These are phyloP conservation scores for honey bee (Apis mellifera) DNA, from an alignment of 1,140 invertebrate species.

Conservation along the genomic window Amel_HAv3.1 CM009933.2:6876501-6877000, in stretches of 20 bases:
- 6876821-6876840: conserved; percentile 59
- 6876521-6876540: conserved; percentile 73
- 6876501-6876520: conserved; percentile 72
- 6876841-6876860: conserved; percentile 57
- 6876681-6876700: conserved; percentile 72
- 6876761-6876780: conserved; percentile 60
- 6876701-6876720: conserved; percentile 63
- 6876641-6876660: conserved; percentile 64
- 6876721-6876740: conserved; percentile 70
- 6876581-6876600: conserved; percentile 74
- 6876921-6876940: conserved; percentile 52
- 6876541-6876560: conserved; percentile 74
- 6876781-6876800: conserved; percentile 64
- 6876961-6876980: not conserved
- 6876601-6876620: conserved; percentile 67
- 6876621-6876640: conserved; percentile 71
- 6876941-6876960: not conserved
- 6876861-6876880: conserved; percentile 67
- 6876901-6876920: conserved; percentile 77
- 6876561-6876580: conserved; percentile 72
- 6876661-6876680: conserved; percentile 66
- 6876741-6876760: conserved; percentile 63
- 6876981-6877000: conserved; percentile 9
- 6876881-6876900: conserved; percentile 70
- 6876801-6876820: conserved; percentile 60